Conservation (phyloP, 2,888 invertebrate species). For the Drosophila cognata region DNA sequence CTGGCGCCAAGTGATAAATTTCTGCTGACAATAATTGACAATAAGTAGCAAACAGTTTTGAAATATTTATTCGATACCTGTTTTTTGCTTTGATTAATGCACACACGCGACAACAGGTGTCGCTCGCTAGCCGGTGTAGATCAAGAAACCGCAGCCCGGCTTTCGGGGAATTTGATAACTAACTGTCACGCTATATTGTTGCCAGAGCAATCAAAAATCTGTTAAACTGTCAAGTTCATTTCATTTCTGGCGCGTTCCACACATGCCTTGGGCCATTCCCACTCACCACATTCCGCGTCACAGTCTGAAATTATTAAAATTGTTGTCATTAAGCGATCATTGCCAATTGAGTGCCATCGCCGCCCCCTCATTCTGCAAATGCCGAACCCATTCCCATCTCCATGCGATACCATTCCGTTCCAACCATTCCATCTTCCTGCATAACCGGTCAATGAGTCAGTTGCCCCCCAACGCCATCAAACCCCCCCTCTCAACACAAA, state of each 20-base stretch:
- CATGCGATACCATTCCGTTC: not conserved
- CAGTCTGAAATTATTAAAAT: conserved; percentile 57
- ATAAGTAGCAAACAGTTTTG: not conserved
- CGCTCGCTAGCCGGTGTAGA: conserved; percentile 5
- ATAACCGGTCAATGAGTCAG: conserved; percentile 57
- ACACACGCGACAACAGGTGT: conserved; percentile 32
- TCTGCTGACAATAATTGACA: not conserved
- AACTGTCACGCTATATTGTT: conserved; percentile 51
- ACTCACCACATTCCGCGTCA: conserved; percentile 30
- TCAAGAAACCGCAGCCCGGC: not conserved
- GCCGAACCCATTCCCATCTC: not conserved
- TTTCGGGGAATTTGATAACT: conserved; percentile 1
- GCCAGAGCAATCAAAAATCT: conserved; percentile 41
- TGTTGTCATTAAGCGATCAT: conserved; percentile 60
- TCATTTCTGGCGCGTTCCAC: conserved; percentile 27
- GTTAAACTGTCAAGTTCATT: conserved; percentile 45
- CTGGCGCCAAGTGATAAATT: not conserved
- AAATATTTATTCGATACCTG: not conserved
- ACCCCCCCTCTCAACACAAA: not conserved
- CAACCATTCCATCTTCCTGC: conserved; percentile 20
- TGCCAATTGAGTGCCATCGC: conserved; percentile 54
- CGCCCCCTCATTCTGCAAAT: not conserved
- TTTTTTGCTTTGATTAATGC: not conserved
- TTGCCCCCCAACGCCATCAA: not conserved
- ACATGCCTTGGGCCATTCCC: conserved; percentile 9